Conservation (phyloP, 2,888 invertebrate species). For the Aplocera efformata region DNA sequence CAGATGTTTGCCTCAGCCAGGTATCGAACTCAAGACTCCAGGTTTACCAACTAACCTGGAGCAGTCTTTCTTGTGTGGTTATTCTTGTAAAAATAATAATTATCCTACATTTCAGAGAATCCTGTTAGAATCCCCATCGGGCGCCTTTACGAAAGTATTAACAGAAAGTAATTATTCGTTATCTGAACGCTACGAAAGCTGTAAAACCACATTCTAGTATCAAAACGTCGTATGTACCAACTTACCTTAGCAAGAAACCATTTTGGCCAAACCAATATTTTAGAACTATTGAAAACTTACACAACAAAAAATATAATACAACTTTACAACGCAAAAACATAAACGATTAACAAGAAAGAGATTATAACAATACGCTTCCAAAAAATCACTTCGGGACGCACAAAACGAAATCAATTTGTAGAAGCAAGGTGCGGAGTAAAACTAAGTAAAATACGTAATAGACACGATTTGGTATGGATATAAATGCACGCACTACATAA, state of each 20-base stretch:
- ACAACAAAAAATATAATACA: slow-evolving; percentile 47
- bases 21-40: no score
- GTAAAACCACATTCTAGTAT: slow-evolving; percentile 21
- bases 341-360: slow-evolving; percentile 35
- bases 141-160: neutral
- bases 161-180: slow-evolving; percentile 27
- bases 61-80: no score
- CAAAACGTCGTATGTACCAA: slow-evolving; percentile 21
- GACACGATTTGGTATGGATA: slow-evolving; percentile 52
- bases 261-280: slow-evolving; percentile 30
- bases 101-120: no score
- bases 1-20: no score
- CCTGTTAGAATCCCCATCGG: no score
- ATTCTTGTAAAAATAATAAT: no score
- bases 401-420: slow-evolving; percentile 32
- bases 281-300: slow-evolving; percentile 41
- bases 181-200: slow-evolving; percentile 25
- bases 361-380: slow-evolving; percentile 32
- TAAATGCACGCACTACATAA: slow-evolving; percentile 67
- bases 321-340: slow-evolving; percentile 35
- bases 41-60: no score
- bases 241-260: slow-evolving; percentile 34
- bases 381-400: slow-evolving; percentile 25
- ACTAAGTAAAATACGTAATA: slow-evolving; percentile 51
- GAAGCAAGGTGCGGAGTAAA: slow-evolving; percentile 41